A percentile compares a stretch with the other conserved stretches of the same genome.
Conservation (phyloP, 2,888 invertebrate genomes). For the Leptopterna dolabrata region DNA sequence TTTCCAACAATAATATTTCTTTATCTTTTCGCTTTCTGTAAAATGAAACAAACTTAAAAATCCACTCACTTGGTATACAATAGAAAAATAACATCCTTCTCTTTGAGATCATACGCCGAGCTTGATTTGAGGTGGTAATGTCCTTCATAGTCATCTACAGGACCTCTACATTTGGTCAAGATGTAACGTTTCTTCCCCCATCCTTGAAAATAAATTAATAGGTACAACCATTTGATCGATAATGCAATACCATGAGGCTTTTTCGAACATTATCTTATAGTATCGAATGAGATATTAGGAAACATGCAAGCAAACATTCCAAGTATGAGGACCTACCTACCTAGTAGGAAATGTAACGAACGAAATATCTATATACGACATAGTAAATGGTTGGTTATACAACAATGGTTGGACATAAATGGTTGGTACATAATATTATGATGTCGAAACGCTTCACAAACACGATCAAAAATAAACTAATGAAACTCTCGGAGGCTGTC, state of each 20-base stretch:
- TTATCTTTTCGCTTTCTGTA: too few relatives aligned
- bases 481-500: too few relatives aligned
- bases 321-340: too few relatives aligned
- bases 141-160: background rate
- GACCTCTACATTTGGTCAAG: slow-evolving; percentile 8
- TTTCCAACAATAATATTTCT: too few relatives aligned
- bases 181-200: slow-evolving; percentile 35
- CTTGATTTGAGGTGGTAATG: background rate
- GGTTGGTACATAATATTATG: too few relatives aligned
- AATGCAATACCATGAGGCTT: background rate
- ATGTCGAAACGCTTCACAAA: too few relatives aligned
- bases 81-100: slow-evolving; percentile 37
- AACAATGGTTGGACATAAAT: too few relatives aligned
- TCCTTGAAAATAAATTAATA: background rate
- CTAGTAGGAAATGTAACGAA: too few relatives aligned
- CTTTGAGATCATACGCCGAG: slow-evolving; percentile 36
- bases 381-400: too few relatives aligned
- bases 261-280: background rate
- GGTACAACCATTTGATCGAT: background rate
- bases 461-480: too few relatives aligned
- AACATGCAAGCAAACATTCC: background rate
- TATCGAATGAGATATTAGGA: background rate
- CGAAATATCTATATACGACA: too few relatives aligned
- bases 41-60: background rate
- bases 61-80: slow-evolving; percentile 29